Conservation (phyloP, 1,140 invertebrate genomes). For the Epicauta chinensis region DNA sequence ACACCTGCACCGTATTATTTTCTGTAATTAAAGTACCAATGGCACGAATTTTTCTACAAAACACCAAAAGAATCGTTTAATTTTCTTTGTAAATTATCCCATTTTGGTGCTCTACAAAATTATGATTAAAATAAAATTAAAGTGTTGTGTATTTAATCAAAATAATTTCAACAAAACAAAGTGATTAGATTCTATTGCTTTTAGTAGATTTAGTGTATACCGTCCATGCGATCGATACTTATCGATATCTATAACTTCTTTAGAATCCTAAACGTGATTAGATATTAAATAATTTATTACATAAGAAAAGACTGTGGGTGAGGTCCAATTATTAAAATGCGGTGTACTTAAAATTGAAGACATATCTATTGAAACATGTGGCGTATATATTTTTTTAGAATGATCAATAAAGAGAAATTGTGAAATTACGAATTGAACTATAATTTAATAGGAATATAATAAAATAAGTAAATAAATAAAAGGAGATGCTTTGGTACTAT, state of each 20-base stretch:
- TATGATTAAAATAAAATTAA: no score
- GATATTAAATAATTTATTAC: no score
- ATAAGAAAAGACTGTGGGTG: constrained; percentile 25
- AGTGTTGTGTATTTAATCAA: constrained; percentile 1
- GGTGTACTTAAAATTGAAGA: constrained; percentile 18
- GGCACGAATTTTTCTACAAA: background rate
- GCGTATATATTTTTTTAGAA: constrained; percentile 35
- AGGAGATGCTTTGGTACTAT: constrained; percentile 39
- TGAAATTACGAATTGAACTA: constrained; percentile 2
- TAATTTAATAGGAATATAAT: constrained; percentile 1
- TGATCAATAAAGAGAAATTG: constrained; percentile 17
- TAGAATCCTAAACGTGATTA: no score
- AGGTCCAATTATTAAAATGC: constrained; percentile 28
- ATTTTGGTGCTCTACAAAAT: no score
- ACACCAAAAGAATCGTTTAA: no score
- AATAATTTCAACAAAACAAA: constrained; percentile 5
- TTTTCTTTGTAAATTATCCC: no score
- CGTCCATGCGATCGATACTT: constrained; percentile 6
- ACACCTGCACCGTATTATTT: background rate
- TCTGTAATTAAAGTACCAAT: background rate
- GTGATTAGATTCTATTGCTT: constrained; percentile 13
- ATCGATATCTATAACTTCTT: no score
- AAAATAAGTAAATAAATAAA: constrained; percentile 11
- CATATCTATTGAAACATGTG: constrained; percentile 29
- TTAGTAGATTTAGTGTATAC: constrained; percentile 18